Percentiles rank a stretch among this genome's conserved stretches.
Conservation (phyloP, 2,113 vertebrate species). For the Bos indicus region DNA sequence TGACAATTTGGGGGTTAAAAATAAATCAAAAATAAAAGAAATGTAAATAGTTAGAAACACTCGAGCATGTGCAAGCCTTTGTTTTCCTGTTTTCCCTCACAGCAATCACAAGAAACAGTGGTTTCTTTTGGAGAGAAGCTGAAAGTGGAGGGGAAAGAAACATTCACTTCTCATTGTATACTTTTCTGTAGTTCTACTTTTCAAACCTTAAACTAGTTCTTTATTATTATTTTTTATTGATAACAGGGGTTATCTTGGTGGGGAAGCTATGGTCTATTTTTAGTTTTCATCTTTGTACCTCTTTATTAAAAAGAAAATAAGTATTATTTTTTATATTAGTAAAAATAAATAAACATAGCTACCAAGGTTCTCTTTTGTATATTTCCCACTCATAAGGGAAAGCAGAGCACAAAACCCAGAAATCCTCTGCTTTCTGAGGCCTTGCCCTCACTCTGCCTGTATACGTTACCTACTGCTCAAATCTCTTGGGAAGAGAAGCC, state of each 20-base stretch:
- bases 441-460: background rate
- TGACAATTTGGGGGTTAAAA: background rate
- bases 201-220: background rate
- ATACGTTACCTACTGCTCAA: background rate
- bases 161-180: background rate
- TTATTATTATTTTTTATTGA: background rate
- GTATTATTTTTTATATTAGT: background rate
- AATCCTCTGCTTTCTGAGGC: background rate
- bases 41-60: background rate
- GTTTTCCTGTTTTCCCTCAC: background rate
- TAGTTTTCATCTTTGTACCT: background rate
- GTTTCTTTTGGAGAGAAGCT: background rate
- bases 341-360: background rate
- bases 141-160: background rate
- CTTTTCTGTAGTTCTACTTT: background rate
- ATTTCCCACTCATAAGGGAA: background rate
- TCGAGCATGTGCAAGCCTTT: background rate
- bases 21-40: background rate
- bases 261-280: background rate
- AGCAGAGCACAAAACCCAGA: background rate
- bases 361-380: background rate
- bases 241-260: background rate
- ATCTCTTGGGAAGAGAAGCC: background rate
- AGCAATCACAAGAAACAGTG: background rate
- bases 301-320: background rate